Conservation (phyloP, 2,888 invertebrate genomes). For the Stenoptilia bipunctidactyla region DNA sequence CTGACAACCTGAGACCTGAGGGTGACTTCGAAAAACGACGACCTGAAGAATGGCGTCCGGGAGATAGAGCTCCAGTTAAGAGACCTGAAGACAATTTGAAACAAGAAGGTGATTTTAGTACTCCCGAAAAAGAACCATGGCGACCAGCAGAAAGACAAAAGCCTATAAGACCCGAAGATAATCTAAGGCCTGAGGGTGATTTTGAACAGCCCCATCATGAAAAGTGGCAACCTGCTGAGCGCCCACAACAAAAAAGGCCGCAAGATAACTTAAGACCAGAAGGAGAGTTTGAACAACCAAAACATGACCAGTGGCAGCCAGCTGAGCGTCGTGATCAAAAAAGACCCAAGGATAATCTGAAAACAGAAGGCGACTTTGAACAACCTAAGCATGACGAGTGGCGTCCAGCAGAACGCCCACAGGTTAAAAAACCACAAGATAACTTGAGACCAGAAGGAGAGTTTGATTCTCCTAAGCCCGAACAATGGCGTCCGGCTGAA, state of each 20-base stretch:
- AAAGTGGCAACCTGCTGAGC: slow-evolving; percentile 49
- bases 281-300: slow-evolving; percentile 54
- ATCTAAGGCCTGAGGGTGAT: slow-evolving; percentile 67
- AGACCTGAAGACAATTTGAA: slow-evolving; percentile 60
- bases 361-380: slow-evolving; percentile 58
- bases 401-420: slow-evolving; percentile 53
- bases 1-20: slow-evolving; percentile 46
- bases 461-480: slow-evolving; percentile 43
- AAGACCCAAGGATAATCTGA: slow-evolving; percentile 63
- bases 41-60: slow-evolving; percentile 47
- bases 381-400: slow-evolving; percentile 36
- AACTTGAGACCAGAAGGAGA: slow-evolving; percentile 69
- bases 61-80: slow-evolving; percentile 36
- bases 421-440: slow-evolving; percentile 63
- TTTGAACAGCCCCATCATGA: slow-evolving; percentile 46
- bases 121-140: slow-evolving; percentile 52
- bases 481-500: slow-evolving; percentile 60
- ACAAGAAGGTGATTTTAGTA: slow-evolving; percentile 63
- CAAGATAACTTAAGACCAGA: slow-evolving; percentile 59
- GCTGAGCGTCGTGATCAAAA: slow-evolving; percentile 55
- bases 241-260: slow-evolving; percentile 37
- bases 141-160: background rate
- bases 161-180: slow-evolving; percentile 40
- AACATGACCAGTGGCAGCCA: slow-evolving; percentile 43
- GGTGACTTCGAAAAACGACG: slow-evolving; percentile 55